Evolutionary conservation across 2,888 invertebrate species (phyloP).

Genomic region (Diarsia mendica): DNA sequence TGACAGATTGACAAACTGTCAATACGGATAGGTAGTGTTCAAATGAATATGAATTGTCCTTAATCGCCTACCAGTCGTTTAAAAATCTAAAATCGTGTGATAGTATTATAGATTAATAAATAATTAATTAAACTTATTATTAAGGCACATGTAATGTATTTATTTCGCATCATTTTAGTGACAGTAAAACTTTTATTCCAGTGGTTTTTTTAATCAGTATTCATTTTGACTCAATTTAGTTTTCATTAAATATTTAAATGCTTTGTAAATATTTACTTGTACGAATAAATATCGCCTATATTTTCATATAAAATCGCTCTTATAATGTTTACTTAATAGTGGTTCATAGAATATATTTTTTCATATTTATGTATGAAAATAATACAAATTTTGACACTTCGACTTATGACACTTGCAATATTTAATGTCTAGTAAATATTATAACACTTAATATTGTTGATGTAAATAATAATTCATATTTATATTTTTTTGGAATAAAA

Average conservation of each 20-base stretch:
- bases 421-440: slow-evolving; percentile 77
- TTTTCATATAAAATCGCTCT: slow-evolving; percentile 84
- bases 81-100: slow-evolving; percentile 73
- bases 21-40: slow-evolving; percentile 44
- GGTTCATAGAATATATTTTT: slow-evolving; percentile 85
- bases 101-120: slow-evolving; percentile 76
- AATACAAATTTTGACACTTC: slow-evolving; percentile 74
- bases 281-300: slow-evolving; percentile 81
- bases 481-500: slow-evolving; percentile 66
- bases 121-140: slow-evolving; percentile 60
- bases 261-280: slow-evolving; percentile 82
- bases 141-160: slow-evolving; percentile 69
- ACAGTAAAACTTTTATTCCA: slow-evolving; percentile 73
- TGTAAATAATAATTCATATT: slow-evolving; percentile 79
- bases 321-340: slow-evolving; percentile 75
- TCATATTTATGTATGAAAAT: slow-evolving; percentile 73
- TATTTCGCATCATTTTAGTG: slow-evolving; percentile 63
- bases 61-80: slow-evolving; percentile 51
- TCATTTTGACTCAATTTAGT: slow-evolving; percentile 75
- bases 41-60: slow-evolving; percentile 21
- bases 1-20: slow-evolving; percentile 52
- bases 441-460: slow-evolving; percentile 74
- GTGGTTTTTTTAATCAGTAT: slow-evolving; percentile 82
- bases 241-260: slow-evolving; percentile 64
- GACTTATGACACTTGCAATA: slow-evolving; percentile 87